Percentiles rank a stretch among this genome's conserved stretches.
Conservation (phyloP, 2,113 vertebrate species). For the Picathartes gymnocephalus region DNA sequence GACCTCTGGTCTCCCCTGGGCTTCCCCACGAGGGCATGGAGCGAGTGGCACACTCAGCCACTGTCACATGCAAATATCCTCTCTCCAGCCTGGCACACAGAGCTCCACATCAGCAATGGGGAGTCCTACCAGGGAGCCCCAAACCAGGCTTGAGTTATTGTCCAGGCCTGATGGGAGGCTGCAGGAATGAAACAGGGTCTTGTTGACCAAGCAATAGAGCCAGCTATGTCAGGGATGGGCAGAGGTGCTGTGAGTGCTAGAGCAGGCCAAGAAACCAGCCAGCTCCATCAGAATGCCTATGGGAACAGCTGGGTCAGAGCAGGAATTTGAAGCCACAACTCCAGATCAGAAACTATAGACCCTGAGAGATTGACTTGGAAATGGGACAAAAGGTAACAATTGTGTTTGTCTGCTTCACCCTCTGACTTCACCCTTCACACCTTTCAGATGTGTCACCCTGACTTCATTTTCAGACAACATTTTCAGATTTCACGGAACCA, state of each 20-base stretch:
- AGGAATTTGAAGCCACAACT: background rate
- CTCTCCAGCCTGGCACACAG: background rate
- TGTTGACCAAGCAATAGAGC: background rate
- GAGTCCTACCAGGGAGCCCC: background rate
- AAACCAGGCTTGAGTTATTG: background rate
- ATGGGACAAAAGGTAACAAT: conserved; percentile 1
- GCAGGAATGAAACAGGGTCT: background rate
- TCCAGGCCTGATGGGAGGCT: background rate
- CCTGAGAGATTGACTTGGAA: background rate
- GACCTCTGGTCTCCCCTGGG: background rate
- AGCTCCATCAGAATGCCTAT: background rate
- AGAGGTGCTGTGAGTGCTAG: background rate
- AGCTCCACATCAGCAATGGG: background rate
- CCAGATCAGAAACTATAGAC: background rate
- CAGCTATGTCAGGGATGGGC: background rate
- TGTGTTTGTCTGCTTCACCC: conserved; percentile 30
- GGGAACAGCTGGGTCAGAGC: background rate
- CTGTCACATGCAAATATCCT: background rate
- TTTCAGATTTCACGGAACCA: background rate
- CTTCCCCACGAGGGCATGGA: rapidly evolving
- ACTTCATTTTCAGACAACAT: background rate
- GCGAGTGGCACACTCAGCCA: rapidly evolving
- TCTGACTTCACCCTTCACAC: conserved; percentile 32
- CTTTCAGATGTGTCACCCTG: background rate
- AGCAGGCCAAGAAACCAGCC: background rate